Percentiles rank a stretch among this genome's conserved stretches.
These are phyloP conservation scores for Uropetala carovei DNA, from an alignment of 2,888 invertebrate species.

Conservation along the genomic window DNA sequence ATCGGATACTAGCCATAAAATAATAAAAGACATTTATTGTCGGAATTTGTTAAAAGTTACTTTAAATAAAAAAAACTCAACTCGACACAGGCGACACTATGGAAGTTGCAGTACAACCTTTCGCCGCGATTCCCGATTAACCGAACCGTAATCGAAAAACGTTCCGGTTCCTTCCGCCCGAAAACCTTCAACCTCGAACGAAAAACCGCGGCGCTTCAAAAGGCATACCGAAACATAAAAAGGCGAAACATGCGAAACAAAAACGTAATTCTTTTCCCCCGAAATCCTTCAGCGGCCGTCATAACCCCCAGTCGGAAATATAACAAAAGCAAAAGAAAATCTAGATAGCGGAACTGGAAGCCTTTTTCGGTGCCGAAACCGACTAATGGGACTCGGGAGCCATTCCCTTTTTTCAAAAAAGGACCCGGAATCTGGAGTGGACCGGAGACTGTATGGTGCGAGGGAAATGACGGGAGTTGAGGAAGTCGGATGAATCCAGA, in stretches of 20 bases:
- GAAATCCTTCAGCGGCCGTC: no score
- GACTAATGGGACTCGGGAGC: constrained; percentile 25
- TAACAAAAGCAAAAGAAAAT: background rate
- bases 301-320: no score
- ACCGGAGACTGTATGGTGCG: background rate
- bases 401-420: background rate
- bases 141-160: no score
- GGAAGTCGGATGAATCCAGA: background rate
- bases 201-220: background rate
- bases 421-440: constrained; percentile 25
- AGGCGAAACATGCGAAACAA: no score
- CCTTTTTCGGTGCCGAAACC: background rate
- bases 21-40: no score
- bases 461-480: background rate
- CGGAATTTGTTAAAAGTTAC: no score
- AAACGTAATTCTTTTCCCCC: no score
- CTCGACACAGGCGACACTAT: no score
- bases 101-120: no score
- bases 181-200: background rate
- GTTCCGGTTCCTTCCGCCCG: background rate
- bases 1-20: no score
- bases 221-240: background rate
- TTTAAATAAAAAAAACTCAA: no score
- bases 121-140: no score
- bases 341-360: constrained; percentile 46